Evolutionary conservation across 2,113 vertebrate genomes (phyloP), one percentile per base, ranked within the genome.

Genomic region (Synchiropus splendidus): DNA sequence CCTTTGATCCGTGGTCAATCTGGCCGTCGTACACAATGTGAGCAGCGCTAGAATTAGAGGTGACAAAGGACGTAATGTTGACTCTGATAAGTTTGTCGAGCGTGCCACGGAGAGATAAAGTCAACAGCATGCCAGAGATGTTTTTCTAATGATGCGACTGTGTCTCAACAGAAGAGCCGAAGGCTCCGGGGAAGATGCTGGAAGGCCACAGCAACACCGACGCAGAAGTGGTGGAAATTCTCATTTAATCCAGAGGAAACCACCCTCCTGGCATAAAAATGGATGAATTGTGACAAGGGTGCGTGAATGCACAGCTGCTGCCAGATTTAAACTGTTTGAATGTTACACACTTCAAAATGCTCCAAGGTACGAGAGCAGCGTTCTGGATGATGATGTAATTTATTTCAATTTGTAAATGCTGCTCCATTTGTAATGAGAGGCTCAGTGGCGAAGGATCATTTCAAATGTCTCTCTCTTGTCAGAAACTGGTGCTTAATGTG

Each of bases 161-260:
- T 51, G 18, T 71, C 39, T 40, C 32, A 27, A 27, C 13, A 58
- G 67, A 74, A 49, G 67, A 72, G 39, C 49, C n/a, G 6, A 52
- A 45, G 42, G 50, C 54, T n/a, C 18, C n/a, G n/a, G 48, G 1
- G 38, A 62, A 54, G 49, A 49, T 51, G 13, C 39, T 51, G 18
- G 72, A 56, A 51, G 72, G 48, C 61, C 47, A 36, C 36, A 54
- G 45, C 27, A 18, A 57, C 31, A 50, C 58, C 1, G 78, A 78
- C 1, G 27, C 53, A 2, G 82, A 83, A 1, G 41, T 80, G 27
- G 72, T 88, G 15, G 86, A 88, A 64, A 85, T 88, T 51, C 83
- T 88, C 46, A 87, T 87, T 34, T 87, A n/a, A n/a, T n/a, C n/a
- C n/a, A n/a, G 63, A 84, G 54, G 4, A 13, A 15, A 14, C 12